Evolutionary conservation across 2,113 vertebrate species (phyloP).

Genomic region (Clarias gariepinus): DNA sequence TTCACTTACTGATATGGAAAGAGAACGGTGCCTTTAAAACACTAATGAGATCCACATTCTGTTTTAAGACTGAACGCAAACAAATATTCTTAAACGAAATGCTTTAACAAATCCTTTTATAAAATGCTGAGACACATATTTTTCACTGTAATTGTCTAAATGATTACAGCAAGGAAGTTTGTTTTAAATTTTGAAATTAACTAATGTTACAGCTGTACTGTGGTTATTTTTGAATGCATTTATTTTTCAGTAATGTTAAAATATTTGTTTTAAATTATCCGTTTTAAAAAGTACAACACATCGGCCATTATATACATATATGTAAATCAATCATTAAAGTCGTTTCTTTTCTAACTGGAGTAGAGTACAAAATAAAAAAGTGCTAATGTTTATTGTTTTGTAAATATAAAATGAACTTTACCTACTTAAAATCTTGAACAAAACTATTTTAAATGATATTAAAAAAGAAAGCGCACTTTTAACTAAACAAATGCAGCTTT

Average conservation of each 20-base stretch:
- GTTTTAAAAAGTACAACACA: not conserved
- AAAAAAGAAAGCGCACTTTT: slow-evolving; percentile 87
- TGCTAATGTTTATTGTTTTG: slow-evolving; percentile 79
- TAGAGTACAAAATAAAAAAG: not conserved
- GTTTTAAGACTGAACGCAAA: not conserved
- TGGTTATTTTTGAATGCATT: slow-evolving; percentile 2
- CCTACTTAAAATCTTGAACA: slow-evolving; percentile 98
- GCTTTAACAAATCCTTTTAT: not conserved
- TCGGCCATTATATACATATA: not conserved
- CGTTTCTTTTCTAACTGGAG: slow-evolving; percentile 23
- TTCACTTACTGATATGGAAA: not conserved
- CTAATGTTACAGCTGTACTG: not conserved
- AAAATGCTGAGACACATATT: not conserved
- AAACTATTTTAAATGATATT: slow-evolving; percentile 98
- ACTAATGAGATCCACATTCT: not conserved
- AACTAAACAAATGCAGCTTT: not conserved
- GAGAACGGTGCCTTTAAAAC: not conserved
- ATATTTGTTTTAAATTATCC: not conserved
- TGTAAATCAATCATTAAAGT: slow-evolving; percentile 47
- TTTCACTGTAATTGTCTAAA: not conserved
- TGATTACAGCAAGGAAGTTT: not conserved
- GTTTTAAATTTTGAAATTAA: not conserved
- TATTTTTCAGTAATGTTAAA: not conserved
- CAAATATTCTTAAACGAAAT: slow-evolving; percentile 3
- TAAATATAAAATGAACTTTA: slow-evolving; percentile 92